phyloP scores from a whole-genome alignment of 2,888 invertebrate genomes.

The Drosophila paucipuncta region DNA sequence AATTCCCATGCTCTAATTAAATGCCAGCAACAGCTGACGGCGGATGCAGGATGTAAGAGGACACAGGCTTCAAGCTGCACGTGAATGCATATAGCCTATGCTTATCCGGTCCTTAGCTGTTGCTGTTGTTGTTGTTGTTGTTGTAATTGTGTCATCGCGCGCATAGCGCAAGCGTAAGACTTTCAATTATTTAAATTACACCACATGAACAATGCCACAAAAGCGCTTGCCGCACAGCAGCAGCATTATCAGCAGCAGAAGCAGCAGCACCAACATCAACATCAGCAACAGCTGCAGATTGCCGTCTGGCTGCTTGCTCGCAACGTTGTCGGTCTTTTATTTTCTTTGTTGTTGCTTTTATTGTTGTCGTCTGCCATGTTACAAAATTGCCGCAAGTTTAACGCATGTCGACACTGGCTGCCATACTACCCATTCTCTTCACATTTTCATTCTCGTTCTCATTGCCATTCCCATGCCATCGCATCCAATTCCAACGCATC shows the following conservation, averaged over 20 bases:
- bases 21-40: constrained; percentile 47
- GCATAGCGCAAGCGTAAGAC: constrained; percentile 74
- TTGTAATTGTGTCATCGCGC: constrained; percentile 46
- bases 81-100: constrained; percentile 14
- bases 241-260: constrained; percentile 21
- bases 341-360: constrained; percentile 26
- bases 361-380: constrained; percentile 64
- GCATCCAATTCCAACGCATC: background rate
- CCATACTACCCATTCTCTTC: constrained; percentile 6
- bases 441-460: constrained; percentile 7
- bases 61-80: constrained; percentile 16
- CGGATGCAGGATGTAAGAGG: constrained; percentile 33
- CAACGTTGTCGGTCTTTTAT: constrained; percentile 46
- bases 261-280: constrained; percentile 17
- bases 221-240: constrained; percentile 58
- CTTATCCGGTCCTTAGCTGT: constrained; percentile 47
- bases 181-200: constrained; percentile 84
- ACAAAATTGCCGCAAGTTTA: constrained; percentile 81
- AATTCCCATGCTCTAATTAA: constrained; percentile 79
- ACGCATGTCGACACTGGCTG: constrained; percentile 77
- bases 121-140: constrained; percentile 13
- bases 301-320: constrained; percentile 49
- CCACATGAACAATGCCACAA: constrained; percentile 82
- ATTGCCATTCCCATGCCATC: constrained; percentile 15
- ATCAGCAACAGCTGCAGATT: constrained; percentile 71